Evolutionary conservation across 92 coral and sea anemone genomes (phyloP), one percentile per base, ranked within the genome.

Genomic region (Pocillopora grandis): DNA sequence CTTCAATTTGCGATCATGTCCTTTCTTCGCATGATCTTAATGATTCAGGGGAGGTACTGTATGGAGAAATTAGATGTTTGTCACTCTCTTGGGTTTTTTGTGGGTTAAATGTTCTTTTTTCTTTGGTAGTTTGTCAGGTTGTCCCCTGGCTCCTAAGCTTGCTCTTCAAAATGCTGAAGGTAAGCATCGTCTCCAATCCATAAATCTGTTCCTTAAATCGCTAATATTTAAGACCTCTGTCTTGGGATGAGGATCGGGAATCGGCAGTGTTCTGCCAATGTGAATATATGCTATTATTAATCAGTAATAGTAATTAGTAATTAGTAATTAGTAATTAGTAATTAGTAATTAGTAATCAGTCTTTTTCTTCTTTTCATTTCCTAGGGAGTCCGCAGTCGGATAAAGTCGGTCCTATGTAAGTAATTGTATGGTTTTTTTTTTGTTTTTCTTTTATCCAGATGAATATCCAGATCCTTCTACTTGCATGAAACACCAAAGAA

Each of bases 121-220:
- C 72, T 37, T 58, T 19, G 58, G 19, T 75, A 95, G 98, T 72
- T 89, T 95, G 67, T 95, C 98, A 23, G 98, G 98, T 31, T 95
- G 98, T 86, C 98, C 98, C 37, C 92, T 94, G 72, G 98, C 98
- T 6, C 94, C 98, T 57, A 95, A 94, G 84, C 90, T 90, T 66
- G 85, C 89, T 57, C 90, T 76, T 33, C 82, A 84, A 66, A 77
- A 66, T 66, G 80, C 66, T 55, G 86, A 83, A 75, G 86, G 86
- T 83, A 48, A 4, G 69, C n/a, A 60, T 7, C 20, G n/a, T 12
- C 23, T 20, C 11, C 9, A 61, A 9, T 15, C 23, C 15, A n/a
- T 31, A 15, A 17, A 2, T 12, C 42, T 35, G 18, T 31, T 33
- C 1, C 63, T 18, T 19, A 13, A 10, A 33, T 20, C 12, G 13